Conservation (phyloP, 2,888 invertebrate genomes). For the Antheraea assamensis region DNA sequence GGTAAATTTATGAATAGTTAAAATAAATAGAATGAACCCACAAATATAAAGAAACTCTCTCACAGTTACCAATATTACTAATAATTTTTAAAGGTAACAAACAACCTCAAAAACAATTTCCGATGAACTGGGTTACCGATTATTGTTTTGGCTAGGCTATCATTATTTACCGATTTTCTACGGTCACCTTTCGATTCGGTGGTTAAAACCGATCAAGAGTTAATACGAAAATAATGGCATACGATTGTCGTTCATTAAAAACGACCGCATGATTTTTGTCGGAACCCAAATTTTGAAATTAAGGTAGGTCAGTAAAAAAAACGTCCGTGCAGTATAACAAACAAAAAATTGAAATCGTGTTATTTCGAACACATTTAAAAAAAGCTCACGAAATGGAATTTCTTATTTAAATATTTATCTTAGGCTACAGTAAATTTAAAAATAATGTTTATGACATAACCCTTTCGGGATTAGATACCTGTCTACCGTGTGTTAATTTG, state of each 20-base stretch:
- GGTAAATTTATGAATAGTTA: neutral
- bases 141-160: constrained; percentile 50
- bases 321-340: constrained; percentile 7
- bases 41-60: neutral
- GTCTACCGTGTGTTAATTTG: no score
- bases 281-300: constrained; percentile 44
- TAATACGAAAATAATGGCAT: constrained; percentile 78
- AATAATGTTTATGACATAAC: neutral
- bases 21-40: neutral
- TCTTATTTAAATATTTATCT: neutral
- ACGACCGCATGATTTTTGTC: constrained; percentile 55
- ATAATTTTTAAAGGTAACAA: constrained; percentile 24
- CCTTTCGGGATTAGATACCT: neutral
- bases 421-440: neutral
- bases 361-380: neutral
- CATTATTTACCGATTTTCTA: constrained; percentile 69
- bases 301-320: constrained; percentile 34
- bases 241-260: constrained; percentile 66
- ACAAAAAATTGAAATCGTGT: neutral
- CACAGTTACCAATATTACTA: neutral
- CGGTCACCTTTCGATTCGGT: constrained; percentile 59
- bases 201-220: constrained; percentile 66
- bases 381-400: neutral
- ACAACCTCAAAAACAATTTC: constrained; percentile 19
- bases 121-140: constrained; percentile 28